Evolutionary conservation across 2,113 vertebrate genomes (phyloP).

Genomic region (Ammodytes dubius): DNA sequence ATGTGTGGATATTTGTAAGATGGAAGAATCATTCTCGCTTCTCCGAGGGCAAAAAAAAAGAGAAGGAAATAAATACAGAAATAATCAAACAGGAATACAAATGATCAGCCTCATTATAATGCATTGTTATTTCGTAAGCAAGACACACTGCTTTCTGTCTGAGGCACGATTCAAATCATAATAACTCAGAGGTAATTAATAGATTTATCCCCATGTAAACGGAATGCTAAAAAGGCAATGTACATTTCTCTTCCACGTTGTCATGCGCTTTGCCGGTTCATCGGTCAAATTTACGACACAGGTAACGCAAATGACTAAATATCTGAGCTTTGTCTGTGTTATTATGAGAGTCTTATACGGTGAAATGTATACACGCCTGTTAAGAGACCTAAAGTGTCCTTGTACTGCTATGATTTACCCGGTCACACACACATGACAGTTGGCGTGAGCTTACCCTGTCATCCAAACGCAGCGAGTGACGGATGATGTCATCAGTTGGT

Average conservation of each 20-base stretch:
- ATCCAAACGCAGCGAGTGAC: constrained; percentile 47
- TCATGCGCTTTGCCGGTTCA: constrained; percentile 1
- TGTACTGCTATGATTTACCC: constrained; percentile 30
- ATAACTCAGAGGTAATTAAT: constrained; percentile 70
- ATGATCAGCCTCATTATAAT: constrained; percentile 67
- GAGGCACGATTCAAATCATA: constrained; percentile 53
- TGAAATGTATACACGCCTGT: background rate
- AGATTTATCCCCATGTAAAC: constrained; percentile 53
- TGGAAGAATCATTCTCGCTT: constrained; percentile 58
- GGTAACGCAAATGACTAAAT: constrained; percentile 11
- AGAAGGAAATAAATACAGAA: constrained; percentile 57
- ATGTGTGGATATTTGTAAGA: constrained; percentile 71
- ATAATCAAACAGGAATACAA: constrained; percentile 60
- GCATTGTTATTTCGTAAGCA: constrained; percentile 72
- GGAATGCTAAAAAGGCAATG: constrained; percentile 23
- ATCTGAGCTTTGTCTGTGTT: background rate
- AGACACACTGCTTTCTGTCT: constrained; percentile 47
- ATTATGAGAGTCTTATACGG: background rate
- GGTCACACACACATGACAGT: constrained; percentile 15
- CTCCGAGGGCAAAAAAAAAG: constrained; percentile 28
- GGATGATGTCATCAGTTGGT: constrained; percentile 62
- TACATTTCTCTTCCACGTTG: constrained; percentile 17
- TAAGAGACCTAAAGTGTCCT: background rate
- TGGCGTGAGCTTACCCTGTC: constrained; percentile 33
- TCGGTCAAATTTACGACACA: background rate